Percentiles rank a stretch among this genome's conserved stretches.
These are phyloP conservation scores for Pyrgilauda ruficollis DNA, from an alignment of 2,113 vertebrate genomes.

Conservation along the genomic window DNA sequence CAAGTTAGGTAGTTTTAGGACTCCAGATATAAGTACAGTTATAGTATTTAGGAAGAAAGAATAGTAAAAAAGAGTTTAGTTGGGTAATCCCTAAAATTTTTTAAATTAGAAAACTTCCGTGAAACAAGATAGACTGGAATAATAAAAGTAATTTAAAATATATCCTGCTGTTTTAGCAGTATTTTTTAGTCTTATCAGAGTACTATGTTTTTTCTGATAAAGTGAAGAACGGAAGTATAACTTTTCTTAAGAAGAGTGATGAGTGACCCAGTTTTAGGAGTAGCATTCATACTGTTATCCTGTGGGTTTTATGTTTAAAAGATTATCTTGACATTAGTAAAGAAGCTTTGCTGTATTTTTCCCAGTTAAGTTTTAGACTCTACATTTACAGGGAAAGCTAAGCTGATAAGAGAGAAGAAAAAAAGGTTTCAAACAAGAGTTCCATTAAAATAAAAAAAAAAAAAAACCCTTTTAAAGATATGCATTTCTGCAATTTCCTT, in stretches of 20 bases:
- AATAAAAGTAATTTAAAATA: neutral
- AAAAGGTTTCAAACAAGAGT: neutral
- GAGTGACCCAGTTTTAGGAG: slow-evolving; percentile 52
- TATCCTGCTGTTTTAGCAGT: neutral
- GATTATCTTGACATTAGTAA: slow-evolving; percentile 65
- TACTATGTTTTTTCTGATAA: neutral
- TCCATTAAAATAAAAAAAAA: neutral
- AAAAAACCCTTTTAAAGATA: neutral
- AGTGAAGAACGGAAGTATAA: neutral
- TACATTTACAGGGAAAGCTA: neutral
- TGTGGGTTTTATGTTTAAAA: slow-evolving; percentile 56
- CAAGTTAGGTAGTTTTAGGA: neutral
- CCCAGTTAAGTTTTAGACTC: slow-evolving; percentile 34
- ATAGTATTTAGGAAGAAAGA: neutral
- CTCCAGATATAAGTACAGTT: neutral
- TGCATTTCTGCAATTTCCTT: neutral
- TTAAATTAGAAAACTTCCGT: neutral
- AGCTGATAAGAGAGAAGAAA: slow-evolving; percentile 35
- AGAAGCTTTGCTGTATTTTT: slow-evolving; percentile 53
- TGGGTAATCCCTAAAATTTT: neutral
- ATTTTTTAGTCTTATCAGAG: neutral
- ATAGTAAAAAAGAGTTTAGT: neutral
- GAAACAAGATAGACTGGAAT: neutral
- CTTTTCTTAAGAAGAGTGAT: slow-evolving; percentile 13
- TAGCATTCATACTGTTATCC: slow-evolving; percentile 38